Evolutionary conservation across 2,888 invertebrate species (phyloP).

Genomic region (Thymelicus lineola): DNA sequence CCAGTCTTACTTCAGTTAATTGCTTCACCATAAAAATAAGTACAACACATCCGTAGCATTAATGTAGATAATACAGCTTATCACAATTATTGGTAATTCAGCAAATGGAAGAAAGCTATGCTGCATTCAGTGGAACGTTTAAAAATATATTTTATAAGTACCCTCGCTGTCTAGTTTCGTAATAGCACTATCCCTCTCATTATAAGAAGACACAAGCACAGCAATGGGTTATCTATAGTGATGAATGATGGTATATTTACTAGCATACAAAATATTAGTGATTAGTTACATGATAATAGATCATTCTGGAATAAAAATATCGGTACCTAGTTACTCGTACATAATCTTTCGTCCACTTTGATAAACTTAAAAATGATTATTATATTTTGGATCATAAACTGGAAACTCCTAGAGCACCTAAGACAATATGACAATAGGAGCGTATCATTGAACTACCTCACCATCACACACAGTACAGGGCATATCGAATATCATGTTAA

Average conservation of each 20-base stretch:
- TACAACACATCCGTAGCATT: slow-evolving; percentile 18
- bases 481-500: slow-evolving; percentile 23
- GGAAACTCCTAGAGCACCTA: slow-evolving; percentile 16
- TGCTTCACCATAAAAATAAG: slow-evolving; percentile 17
- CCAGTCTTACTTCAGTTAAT: slow-evolving; percentile 28
- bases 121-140: neutral
- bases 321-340: neutral
- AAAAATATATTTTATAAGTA: neutral
- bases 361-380: slow-evolving; percentile 16
- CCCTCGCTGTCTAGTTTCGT: no score
- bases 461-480: neutral
- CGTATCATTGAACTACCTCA: slow-evolving; percentile 22
- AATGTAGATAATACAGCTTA: slow-evolving; percentile 31
- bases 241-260: no score
- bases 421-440: slow-evolving; percentile 28
- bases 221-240: no score
- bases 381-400: slow-evolving; percentile 11
- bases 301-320: neutral
- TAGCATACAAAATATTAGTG: no score
- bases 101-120: slow-evolving; percentile 13
- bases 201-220: no score
- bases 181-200: no score
- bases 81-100: slow-evolving; percentile 10
- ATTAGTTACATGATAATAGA: no score
- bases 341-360: slow-evolving; percentile 15